Percentiles rank a stretch among this genome's conserved stretches.
Conservation (phyloP, 2,113 vertebrate species). For the Cyprinodon variegatus region DNA sequence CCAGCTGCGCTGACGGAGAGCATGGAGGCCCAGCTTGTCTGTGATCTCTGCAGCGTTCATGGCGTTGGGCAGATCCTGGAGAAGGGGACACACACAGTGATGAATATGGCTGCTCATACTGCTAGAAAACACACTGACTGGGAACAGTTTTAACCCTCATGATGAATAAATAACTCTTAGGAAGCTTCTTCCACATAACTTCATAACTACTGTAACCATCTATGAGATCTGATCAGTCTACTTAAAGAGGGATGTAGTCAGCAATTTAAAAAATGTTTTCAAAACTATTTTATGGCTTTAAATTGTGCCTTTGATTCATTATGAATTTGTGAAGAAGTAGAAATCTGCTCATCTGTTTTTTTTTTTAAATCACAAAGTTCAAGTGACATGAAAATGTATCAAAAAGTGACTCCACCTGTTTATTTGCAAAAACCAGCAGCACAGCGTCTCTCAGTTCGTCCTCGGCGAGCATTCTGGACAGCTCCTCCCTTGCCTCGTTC, state of each 20-base stretch:
- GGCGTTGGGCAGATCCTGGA: constrained; percentile 87
- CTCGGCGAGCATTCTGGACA: constrained; percentile 84
- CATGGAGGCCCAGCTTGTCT: constrained; percentile 85
- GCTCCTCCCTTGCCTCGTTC: constrained; percentile 86
- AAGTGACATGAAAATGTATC: not conserved
- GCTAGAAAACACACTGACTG: not conserved
- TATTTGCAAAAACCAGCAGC: constrained; percentile 87
- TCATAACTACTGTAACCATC: not conserved
- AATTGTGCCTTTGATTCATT: not conserved
- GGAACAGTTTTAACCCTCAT: not conserved
- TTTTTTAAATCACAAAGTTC: not conserved
- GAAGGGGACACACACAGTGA: not conserved
- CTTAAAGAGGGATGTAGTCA: not conserved
- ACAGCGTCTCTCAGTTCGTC: constrained; percentile 86
- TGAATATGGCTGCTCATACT: not conserved
- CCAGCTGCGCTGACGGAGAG: constrained; percentile 85
- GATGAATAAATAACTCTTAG: not conserved
- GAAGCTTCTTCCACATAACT: not conserved
- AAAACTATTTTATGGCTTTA: not conserved
- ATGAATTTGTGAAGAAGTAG: not conserved
- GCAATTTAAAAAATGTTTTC: not conserved
- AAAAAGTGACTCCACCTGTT: constrained; percentile 78
- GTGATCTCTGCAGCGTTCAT: constrained; percentile 89
- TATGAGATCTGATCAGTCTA: not conserved
- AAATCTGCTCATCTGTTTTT: not conserved